Evolutionary conservation across 2,113 vertebrate genomes (phyloP).

Genomic region (Chlorodrepanis virens): DNA sequence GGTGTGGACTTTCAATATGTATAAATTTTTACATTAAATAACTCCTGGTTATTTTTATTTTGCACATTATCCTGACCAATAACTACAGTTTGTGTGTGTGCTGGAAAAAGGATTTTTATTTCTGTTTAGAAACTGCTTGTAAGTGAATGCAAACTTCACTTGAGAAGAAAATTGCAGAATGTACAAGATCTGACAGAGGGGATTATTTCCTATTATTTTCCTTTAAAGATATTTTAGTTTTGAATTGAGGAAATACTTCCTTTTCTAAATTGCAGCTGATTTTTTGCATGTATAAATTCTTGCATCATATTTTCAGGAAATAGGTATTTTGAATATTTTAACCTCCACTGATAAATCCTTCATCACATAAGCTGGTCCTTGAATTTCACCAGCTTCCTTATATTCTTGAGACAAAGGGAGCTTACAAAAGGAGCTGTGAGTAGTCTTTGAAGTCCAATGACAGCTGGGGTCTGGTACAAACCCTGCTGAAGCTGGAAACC

Average conservation of each 20-base stretch:
- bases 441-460: background rate
- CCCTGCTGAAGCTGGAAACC: background rate
- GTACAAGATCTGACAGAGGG: background rate
- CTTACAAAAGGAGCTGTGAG: background rate
- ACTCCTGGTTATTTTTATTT: background rate
- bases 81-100: fast-evolving
- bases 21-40: background rate
- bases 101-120: background rate
- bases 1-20: background rate
- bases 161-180: background rate
- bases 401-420: background rate
- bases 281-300: background rate
- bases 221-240: background rate
- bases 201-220: background rate
- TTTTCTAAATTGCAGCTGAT: background rate
- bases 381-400: background rate
- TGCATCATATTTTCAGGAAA: background rate
- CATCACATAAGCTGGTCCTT: background rate
- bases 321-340: background rate
- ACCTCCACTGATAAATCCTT: background rate
- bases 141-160: background rate
- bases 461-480: background rate
- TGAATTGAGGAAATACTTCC: background rate
- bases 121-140: background rate
- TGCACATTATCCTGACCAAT: background rate